Conservation (phyloP, 2,888 invertebrate species). For the Drosophila barbarae region DNA sequence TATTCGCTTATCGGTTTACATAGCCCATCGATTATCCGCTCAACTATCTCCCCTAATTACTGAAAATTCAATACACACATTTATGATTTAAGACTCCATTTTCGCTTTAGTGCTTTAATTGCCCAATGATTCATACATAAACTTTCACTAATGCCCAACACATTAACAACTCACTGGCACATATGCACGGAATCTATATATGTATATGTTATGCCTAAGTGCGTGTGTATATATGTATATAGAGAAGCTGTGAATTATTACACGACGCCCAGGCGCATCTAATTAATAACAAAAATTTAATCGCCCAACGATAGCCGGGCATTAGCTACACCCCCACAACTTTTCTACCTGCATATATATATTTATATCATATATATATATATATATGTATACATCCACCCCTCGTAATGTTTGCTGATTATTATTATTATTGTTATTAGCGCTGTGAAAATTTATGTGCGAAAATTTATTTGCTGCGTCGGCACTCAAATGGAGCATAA, state of each 20-base stretch:
- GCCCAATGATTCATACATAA: slow-evolving; percentile 10
- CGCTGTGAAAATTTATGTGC: slow-evolving; percentile 63
- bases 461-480: slow-evolving; percentile 54
- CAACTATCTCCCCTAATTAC: neutral
- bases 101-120: slow-evolving; percentile 23
- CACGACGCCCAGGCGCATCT: slow-evolving; percentile 49
- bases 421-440: slow-evolving; percentile 73
- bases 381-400: neutral
- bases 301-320: slow-evolving; percentile 59
- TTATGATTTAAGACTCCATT: slow-evolving; percentile 12
- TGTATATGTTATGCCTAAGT: neutral
- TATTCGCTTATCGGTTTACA: neutral
- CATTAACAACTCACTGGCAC: slow-evolving; percentile 55
- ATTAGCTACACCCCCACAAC: slow-evolving; percentile 23
- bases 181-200: neutral
- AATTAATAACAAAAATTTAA: slow-evolving; percentile 71
- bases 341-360: slow-evolving; percentile 2
- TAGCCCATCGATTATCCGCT: neutral
- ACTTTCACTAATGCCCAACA: slow-evolving; percentile 54
- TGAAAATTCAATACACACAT: slow-evolving; percentile 6
- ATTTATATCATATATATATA: neutral
- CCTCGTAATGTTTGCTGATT: slow-evolving; percentile 57
- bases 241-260: slow-evolving; percentile 43
- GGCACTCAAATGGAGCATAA: slow-evolving; percentile 69
- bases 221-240: neutral